Evolutionary conservation across 2,888 invertebrate genomes (phyloP).

Genomic region (Danaus chrysippus): DNA sequence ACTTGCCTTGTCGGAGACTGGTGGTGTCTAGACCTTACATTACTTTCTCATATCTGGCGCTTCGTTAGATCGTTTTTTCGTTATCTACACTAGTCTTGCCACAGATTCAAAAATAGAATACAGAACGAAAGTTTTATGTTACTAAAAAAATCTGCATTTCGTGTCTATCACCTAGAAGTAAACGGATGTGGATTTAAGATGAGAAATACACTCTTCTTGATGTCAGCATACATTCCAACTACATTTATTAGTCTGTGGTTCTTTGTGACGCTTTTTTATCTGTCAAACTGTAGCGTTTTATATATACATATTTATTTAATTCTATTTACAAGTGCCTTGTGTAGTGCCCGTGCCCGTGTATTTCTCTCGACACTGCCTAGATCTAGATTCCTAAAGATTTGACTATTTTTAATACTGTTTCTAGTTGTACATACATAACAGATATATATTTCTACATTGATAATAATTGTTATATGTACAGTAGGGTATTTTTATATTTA

Average conservation of each 20-base stretch:
- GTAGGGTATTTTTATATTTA: conserved; percentile 73
- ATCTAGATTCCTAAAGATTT: conserved; percentile 66
- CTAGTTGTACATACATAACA: conserved; percentile 65
- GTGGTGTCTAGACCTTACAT: conserved; percentile 30
- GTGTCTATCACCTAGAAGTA: conserved; percentile 18
- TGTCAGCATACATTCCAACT: conserved; percentile 22
- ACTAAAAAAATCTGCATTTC: too few species aligned
- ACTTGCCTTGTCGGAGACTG: conserved; percentile 61
- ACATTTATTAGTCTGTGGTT: conserved; percentile 2
- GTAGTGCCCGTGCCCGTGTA: conserved; percentile 37
- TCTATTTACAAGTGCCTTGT: conserved; percentile 41
- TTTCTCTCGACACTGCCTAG: conserved; percentile 43
- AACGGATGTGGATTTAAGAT: conserved; percentile 16
- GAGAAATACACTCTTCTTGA: conserved; percentile 27
- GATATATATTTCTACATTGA: conserved; percentile 73
- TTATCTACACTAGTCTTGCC: background rate
- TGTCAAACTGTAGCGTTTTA: background rate
- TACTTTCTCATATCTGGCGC: conserved; percentile 12
- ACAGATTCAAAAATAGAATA: background rate
- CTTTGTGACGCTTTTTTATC: background rate
- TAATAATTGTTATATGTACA: conserved; percentile 71
- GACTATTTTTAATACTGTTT: conserved; percentile 75
- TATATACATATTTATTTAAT: conserved; percentile 9
- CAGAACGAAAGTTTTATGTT: too few species aligned
- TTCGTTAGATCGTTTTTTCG: conserved; percentile 7